phyloP scores from a whole-genome alignment of 2,888 invertebrate genomes.

The Bembecia ichneumoniformis region DNA sequence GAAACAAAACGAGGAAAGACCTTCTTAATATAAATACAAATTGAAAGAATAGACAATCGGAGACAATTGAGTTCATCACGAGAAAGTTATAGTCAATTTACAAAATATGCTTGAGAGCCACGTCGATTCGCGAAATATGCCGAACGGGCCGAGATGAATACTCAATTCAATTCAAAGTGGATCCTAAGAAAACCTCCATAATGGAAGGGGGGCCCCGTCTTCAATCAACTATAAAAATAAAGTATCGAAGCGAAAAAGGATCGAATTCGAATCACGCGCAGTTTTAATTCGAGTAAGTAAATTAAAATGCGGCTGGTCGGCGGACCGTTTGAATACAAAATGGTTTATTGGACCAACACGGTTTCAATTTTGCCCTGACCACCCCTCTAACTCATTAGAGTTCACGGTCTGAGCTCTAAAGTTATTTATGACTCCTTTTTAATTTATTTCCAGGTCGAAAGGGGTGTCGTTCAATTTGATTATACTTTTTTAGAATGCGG shows the following conservation, averaged over 20 bases:
- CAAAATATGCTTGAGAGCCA: slow-evolving; percentile 35
- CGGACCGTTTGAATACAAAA: slow-evolving; percentile 62
- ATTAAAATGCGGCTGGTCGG: slow-evolving; percentile 65
- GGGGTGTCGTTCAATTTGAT: slow-evolving; percentile 42
- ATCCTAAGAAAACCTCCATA: slow-evolving; percentile 27
- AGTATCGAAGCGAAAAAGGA: slow-evolving; percentile 46
- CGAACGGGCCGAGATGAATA: slow-evolving; percentile 21
- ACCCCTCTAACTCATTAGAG: slow-evolving; percentile 51
- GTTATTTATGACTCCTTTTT: slow-evolving; percentile 47
- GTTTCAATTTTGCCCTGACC: slow-evolving; percentile 44
- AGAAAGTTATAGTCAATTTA: slow-evolving; percentile 42
- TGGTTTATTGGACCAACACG: slow-evolving; percentile 53
- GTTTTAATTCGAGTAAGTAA: slow-evolving; percentile 69
- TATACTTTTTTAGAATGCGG: slow-evolving; percentile 16
- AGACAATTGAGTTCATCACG: slow-evolving; percentile 37
- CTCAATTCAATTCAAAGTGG: slow-evolving; percentile 29
- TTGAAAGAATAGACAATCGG: slow-evolving; percentile 39
- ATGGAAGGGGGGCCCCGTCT: slow-evolving; percentile 34
- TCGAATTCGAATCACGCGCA: slow-evolving; percentile 65
- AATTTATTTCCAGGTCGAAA: slow-evolving; percentile 42
- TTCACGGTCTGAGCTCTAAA: slow-evolving; percentile 29
- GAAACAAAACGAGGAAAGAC: slow-evolving; percentile 17
- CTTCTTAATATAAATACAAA: slow-evolving; percentile 23
- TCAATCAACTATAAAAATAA: slow-evolving; percentile 66
- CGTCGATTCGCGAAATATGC: slow-evolving; percentile 25